Conservation (phyloP, 2,113 vertebrate genomes). For the Semnornis frantzii region DNA sequence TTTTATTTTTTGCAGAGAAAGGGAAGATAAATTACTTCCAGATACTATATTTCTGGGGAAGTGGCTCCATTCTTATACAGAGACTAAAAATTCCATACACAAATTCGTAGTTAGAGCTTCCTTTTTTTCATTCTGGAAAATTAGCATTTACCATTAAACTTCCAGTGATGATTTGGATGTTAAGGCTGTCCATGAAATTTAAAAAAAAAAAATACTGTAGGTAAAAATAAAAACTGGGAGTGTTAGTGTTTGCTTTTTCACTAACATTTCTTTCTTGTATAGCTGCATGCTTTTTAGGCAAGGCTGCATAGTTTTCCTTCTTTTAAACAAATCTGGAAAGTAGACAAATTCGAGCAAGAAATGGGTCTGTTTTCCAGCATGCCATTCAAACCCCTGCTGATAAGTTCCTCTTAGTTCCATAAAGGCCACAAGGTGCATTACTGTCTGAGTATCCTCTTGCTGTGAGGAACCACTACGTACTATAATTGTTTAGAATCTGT, state of each 20-base stretch:
- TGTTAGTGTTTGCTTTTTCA: background rate
- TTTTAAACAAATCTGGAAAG: background rate
- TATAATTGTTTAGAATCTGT: background rate
- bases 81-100: background rate
- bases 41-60: background rate
- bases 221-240: background rate
- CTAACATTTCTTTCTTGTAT: background rate
- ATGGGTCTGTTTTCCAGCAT: background rate
- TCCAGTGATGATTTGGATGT: background rate
- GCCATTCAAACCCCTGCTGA: background rate
- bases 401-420: background rate
- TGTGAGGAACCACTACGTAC: background rate
- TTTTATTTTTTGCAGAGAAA: background rate
- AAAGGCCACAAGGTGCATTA: background rate
- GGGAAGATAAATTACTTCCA: background rate
- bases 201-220: background rate
- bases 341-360: background rate
- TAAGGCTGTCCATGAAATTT: background rate
- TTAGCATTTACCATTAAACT: background rate
- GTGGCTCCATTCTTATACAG: background rate
- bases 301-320: background rate
- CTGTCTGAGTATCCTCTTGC: background rate
- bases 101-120: background rate
- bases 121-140: background rate
- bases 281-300: background rate